phyloP scores from a whole-genome alignment of 2,113 vertebrate species.

The Dolichallabes microphthalmus region DNA sequence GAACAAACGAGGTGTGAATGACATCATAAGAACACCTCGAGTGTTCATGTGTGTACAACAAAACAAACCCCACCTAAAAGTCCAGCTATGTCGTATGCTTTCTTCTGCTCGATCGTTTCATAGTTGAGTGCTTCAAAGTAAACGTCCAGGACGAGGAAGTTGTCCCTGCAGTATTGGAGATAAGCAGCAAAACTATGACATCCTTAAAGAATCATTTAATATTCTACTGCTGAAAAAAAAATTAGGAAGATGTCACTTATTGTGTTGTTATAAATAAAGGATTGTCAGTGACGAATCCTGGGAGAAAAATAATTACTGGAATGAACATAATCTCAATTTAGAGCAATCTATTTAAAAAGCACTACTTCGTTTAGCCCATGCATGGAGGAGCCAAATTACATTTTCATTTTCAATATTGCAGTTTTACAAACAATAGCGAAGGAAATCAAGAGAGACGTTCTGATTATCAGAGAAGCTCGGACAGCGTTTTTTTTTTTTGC shows the following conservation, averaged over 20 bases:
- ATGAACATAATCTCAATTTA: constrained; percentile 40
- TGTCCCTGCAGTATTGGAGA: constrained; percentile 79
- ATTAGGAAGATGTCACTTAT: background rate
- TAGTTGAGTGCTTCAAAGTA: constrained; percentile 97
- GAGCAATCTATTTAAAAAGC: constrained; percentile 42
- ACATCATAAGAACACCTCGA: background rate
- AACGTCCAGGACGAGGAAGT: constrained; percentile 94
- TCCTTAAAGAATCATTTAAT: constrained; percentile 20
- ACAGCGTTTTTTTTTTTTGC: background rate
- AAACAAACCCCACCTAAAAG: constrained; percentile 80
- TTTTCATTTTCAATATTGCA: constrained; percentile 48
- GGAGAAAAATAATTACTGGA: constrained; percentile 42
- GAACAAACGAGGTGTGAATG: background rate
- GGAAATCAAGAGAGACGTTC: constrained; percentile 18
- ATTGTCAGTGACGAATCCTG: constrained; percentile 2
- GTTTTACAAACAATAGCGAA: constrained; percentile 33
- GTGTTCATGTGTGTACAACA: too few relatives aligned
- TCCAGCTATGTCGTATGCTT: constrained; percentile 90
- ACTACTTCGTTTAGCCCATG: constrained; percentile 35
- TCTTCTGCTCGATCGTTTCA: constrained; percentile 92
- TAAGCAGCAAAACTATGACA: constrained; percentile 30
- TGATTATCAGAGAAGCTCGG: constrained; percentile 29
- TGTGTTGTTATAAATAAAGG: constrained; percentile 35
- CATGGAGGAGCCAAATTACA: constrained; percentile 44
- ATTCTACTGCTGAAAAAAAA: constrained; percentile 16